Evolutionary conservation across 2,888 invertebrate species (phyloP).

Genomic region (Chironomus tentans): DNA sequence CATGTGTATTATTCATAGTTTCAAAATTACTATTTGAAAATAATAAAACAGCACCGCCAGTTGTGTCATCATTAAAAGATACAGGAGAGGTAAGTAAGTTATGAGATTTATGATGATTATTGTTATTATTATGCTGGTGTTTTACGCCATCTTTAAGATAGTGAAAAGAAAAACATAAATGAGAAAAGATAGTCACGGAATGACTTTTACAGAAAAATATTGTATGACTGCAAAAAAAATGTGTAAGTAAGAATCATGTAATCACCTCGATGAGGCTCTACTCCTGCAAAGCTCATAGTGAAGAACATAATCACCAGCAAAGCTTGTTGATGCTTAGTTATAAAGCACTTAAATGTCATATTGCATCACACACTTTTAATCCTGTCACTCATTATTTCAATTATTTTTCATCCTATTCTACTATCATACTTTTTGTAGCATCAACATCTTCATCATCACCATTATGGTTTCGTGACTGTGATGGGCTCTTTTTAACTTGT

Average conservation of each 20-base stretch:
- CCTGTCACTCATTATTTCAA: slow-evolving; percentile 3
- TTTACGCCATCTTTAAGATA: not conserved
- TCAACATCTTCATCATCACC: not conserved
- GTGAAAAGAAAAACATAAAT: not conserved
- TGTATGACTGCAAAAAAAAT: not conserved
- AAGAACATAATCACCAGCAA: slow-evolving; percentile 20
- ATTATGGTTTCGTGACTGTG: not conserved
- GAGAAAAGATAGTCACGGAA: not conserved
- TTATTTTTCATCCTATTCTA: not conserved
- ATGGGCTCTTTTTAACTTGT: too few relatives aligned
- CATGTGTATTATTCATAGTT: slow-evolving; percentile 41
- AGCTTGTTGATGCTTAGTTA: slow-evolving; percentile 19
- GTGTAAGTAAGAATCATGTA: not conserved
- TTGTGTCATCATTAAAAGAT: not conserved
- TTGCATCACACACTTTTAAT: slow-evolving; percentile 7
- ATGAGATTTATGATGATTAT: not conserved
- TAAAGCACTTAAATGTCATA: slow-evolving; percentile 15
- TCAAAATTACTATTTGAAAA: slow-evolving; percentile 33
- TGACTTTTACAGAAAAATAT: not conserved
- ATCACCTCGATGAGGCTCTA: slow-evolving; percentile 19
- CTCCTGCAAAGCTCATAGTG: slow-evolving; percentile 5
- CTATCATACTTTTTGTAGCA: not conserved
- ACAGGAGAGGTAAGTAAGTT: not conserved
- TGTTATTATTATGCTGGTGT: not conserved
- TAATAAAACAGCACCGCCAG: not conserved